Evolutionary conservation across 2,888 invertebrate species (phyloP).

Genomic region (Coleophora flavipennella): DNA sequence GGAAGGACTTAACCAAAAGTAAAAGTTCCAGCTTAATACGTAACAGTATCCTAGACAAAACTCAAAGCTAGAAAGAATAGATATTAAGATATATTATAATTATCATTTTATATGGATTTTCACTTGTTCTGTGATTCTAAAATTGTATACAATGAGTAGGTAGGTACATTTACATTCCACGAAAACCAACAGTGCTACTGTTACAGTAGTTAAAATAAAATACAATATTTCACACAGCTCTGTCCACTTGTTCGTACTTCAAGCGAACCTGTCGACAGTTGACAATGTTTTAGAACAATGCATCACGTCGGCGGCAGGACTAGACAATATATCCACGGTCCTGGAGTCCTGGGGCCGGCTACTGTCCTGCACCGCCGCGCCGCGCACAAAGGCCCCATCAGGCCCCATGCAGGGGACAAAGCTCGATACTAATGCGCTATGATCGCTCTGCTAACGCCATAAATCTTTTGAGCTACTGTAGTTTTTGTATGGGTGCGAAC

Average conservation of each 20-base stretch:
- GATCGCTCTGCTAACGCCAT: slow-evolving; percentile 57
- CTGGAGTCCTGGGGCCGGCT: slow-evolving; percentile 21
- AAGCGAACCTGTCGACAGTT: slow-evolving; percentile 61
- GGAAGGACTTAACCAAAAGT: too few species aligned
- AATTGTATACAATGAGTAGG: too few species aligned
- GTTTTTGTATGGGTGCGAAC: slow-evolving; percentile 30
- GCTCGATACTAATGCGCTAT: slow-evolving; percentile 62
- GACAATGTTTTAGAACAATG: slow-evolving; percentile 57
- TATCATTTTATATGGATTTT: too few species aligned
- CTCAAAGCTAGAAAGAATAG: too few species aligned
- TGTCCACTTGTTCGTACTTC: neutral
- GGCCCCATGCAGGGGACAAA: slow-evolving; percentile 53
- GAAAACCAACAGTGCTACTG: too few species aligned
- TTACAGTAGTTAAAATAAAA: too few species aligned
- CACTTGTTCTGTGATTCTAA: too few species aligned
- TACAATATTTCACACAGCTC: neutral
- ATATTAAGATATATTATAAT: too few species aligned
- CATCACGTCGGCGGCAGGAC: slow-evolving; percentile 8
- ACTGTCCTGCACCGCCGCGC: slow-evolving; percentile 30
- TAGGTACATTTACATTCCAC: too few species aligned
- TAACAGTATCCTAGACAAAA: too few species aligned
- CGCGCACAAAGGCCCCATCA: slow-evolving; percentile 47
- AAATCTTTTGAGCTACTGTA: slow-evolving; percentile 52
- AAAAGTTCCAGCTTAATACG: too few species aligned
- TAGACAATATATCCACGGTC: slow-evolving; percentile 10